Evolutionary conservation across 1,140 invertebrate species (phyloP), one percentile per base, ranked within the genome.

Genomic region (Calosoma granatense): DNA sequence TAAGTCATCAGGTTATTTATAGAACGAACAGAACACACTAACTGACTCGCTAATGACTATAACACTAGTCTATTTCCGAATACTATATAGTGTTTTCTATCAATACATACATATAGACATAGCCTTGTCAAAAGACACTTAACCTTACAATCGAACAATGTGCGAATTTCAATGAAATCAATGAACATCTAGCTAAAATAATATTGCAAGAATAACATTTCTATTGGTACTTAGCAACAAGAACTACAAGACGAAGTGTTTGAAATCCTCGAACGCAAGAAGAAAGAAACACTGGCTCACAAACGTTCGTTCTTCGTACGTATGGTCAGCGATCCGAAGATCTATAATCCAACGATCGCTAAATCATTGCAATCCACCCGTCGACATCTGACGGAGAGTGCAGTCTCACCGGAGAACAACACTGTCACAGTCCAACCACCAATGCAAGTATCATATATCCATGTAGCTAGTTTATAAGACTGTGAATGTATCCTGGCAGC

Each of bases 251-350:
- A 87, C 56, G 83, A 86, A 63, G 72, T 86, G 0, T 79, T 79
- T 36, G 81, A 84, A 56, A 80, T 86, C 53, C 69, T 80, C 20
- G 80, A 83, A 61, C 77, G 83, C 53, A 87, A 87, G 67, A 79
- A 76, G 56, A 80, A 80, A 59, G 84, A 88, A 41, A 88, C 86
- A 14, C 72, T 94, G 61, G 87, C 88, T 4, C 88, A 94, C 73
- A 93, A 94, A 71, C 78, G 94, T 22, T 94, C 91, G 20, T 92
- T 96, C 76, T 97, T 97, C 73, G 93, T 97, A 52, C 85, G 93
- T 15, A 97, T 98, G 94, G 94, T 92, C 22, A 90, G 87, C 60
- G 95, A 98, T 77, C 95, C 94, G 0, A 97, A 97, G 68, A 90
- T 96, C 58, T 95, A 94, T 76, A 93, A 94, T 74, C 90, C 90